phyloP scores from a whole-genome alignment of 2,888 invertebrate genomes.

The Pemphredon lugubris region DNA sequence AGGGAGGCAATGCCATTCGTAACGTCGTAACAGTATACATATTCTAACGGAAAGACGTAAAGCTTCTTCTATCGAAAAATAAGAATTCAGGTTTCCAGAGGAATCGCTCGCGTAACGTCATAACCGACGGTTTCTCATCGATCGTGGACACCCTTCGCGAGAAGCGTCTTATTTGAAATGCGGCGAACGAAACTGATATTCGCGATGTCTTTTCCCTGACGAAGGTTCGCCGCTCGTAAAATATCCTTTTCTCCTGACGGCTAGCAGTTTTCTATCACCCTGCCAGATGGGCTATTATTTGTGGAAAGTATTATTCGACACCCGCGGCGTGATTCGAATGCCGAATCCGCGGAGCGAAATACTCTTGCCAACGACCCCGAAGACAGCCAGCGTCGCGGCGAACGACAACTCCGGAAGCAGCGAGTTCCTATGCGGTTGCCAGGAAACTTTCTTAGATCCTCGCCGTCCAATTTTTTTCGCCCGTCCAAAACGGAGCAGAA shows the following conservation, averaged over 20 bases:
- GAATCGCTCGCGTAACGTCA: background rate
- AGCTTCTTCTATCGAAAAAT: too few relatives aligned
- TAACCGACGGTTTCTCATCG: background rate
- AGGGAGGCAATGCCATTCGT: too few relatives aligned
- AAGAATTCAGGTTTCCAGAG: too few relatives aligned
- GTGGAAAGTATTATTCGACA: conserved; percentile 55
- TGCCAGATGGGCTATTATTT: conserved; percentile 47
- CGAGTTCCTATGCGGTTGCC: too few relatives aligned
- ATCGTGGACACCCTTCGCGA: background rate
- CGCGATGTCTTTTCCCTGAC: conserved; percentile 57
- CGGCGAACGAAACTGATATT: conserved; percentile 52
- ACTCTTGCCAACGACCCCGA: background rate
- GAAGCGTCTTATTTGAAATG: conserved; percentile 56
- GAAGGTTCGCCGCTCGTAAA: conserved; percentile 45
- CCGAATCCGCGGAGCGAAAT: conserved; percentile 13
- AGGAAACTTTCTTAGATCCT: too few relatives aligned
- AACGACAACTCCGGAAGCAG: conserved; percentile 17
- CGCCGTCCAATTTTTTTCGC: too few relatives aligned
- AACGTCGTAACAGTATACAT: too few relatives aligned
- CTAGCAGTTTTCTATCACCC: conserved; percentile 44
- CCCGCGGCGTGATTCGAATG: conserved; percentile 54
- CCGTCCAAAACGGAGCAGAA: too few relatives aligned
- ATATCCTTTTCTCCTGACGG: conserved; percentile 50
- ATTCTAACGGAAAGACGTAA: too few relatives aligned
- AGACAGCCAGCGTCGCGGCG: background rate